Base-by-base conservation (phyloP, 2,888 invertebrate species). In the Oscheius onirici region DNA sequence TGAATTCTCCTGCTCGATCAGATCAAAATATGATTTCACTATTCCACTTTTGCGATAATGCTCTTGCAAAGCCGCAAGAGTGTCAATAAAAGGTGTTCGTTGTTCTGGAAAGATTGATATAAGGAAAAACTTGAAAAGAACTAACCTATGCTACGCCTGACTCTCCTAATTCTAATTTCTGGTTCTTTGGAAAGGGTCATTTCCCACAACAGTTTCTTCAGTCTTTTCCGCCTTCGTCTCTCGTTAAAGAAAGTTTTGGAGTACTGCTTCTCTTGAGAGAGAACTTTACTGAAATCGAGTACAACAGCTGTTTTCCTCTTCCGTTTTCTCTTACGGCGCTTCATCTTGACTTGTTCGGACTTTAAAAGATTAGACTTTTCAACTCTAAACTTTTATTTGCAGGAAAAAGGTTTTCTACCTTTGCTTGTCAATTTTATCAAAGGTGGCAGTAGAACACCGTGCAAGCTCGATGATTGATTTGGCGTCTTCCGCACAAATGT, bases 1-100 rank as follows among this genome's bases (percentile, higher is more conserved):
- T 28, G 22, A 24, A 11, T 55, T 55, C 28, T 55, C 26, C 15
- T 15, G n/a, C 10, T 55, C 55, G 10, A 55, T 55, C 26, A 55
- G 28, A 20, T 28, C 55, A 26, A 26, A 55, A 55, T 55, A 55
- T 24, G 55, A 55, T n/a, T 55, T 55, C 26, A 55, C 55, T 55
- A 55, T 55, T 3, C 28, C 26, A 13, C 13, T 24, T 11, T 55
- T 55, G 3, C 55, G 22, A 26, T 28, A 55, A n/a, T 55, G 55
- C 26, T 55, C 55, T 13, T 24, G 22, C 28, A 55, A 15, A 24
- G 13, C 6, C 15, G 22, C 28, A 3, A 55, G 55, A 15, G 55
- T 28, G 1, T 55, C 28, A 1, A 55, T 26, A 26, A 26, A 55
- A 28, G 55, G 55, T n/a, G 26, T 26, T 11, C 2, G 55, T 26